Base-by-base conservation (phyloP, 2,888 invertebrate species). In the Pyrrhopygopsis socrates region DNA sequence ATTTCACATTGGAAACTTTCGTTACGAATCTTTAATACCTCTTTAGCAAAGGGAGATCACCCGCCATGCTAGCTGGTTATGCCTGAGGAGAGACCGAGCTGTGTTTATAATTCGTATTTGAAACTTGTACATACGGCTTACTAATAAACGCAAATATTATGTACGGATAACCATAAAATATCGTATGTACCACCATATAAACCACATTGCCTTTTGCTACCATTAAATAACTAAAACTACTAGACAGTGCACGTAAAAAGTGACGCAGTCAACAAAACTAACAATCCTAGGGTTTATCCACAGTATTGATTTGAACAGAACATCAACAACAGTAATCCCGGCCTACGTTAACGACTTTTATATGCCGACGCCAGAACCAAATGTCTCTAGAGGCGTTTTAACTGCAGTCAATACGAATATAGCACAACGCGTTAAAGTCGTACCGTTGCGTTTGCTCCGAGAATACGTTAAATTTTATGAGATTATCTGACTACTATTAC, bases 191-290 rank as follows among this genome's bases (percentile, higher is more conserved):
- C n/a, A n/a, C n/a, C n/a, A n/a, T n/a, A n/a, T n/a, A n/a, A n/a
- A n/a, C n/a, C n/a, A n/a, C n/a, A 34, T 34, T 34, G 34, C 34
- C 34, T 8, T 34, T 34, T 34, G 34, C 34, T n/a, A n/a, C n/a
- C n/a, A 34, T 8, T 8, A 34, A 63, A 63, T 20, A 63, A 63
- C 29, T 6, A 29, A 20, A 63, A 1, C 20, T 93, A 93, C 91
- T 89, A 85, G 88, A 90, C 90, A 92, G 94, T 29, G 6, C 65
- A n/a, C 45, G 29, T 76, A 60, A 76, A 77, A 77, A 76, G 67
- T 67, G 77, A 63, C 63, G 63, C 63, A 63, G 18, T 63, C 63
- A 34, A 58, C 34, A 58, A 22, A 54, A 15, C 73, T 34, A 73
- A 34, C 73, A 30, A 34, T 54, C 34, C 58, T n/a, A 30, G 30